Evolutionary conservation across 2,113 vertebrate species (phyloP).

Genomic region (Catharus bicknelli): DNA sequence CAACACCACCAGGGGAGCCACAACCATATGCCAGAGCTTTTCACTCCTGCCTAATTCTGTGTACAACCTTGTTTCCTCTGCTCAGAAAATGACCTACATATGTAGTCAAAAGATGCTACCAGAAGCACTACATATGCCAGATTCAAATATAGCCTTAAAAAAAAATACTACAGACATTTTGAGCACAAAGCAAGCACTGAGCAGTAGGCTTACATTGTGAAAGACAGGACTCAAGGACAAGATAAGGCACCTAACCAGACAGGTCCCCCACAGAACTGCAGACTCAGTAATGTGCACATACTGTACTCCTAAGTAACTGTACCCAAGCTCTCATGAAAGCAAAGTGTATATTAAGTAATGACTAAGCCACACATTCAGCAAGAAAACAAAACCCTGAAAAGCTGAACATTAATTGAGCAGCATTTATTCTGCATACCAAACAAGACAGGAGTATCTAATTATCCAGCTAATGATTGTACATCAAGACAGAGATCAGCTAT

Average conservation of each 20-base stretch:
- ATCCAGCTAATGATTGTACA: neutral
- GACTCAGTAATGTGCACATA: neutral
- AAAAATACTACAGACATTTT: neutral
- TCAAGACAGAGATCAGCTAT: neutral
- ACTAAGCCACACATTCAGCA: neutral
- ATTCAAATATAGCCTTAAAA: neutral
- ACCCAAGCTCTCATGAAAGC: neutral
- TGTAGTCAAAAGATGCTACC: conserved; percentile 7
- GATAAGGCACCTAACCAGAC: neutral
- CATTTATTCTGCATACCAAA: neutral
- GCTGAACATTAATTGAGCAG: neutral
- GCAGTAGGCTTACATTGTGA: neutral
- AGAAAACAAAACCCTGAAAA: neutral
- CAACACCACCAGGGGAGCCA: neutral
- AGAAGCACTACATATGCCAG: conserved; percentile 8
- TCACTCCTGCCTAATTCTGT: neutral
- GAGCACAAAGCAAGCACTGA: neutral
- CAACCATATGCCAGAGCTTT: neutral
- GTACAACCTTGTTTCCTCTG: neutral
- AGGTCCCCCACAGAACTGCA: neutral
- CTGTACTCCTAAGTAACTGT: neutral
- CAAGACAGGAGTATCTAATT: neutral
- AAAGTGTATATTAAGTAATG: neutral
- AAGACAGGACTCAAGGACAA: neutral
- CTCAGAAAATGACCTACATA: conserved; percentile 46